These are phyloP conservation scores for Podarcis muralis DNA, from an alignment of 2,113 vertebrate genomes.

Conservation along the genomic window DNA sequence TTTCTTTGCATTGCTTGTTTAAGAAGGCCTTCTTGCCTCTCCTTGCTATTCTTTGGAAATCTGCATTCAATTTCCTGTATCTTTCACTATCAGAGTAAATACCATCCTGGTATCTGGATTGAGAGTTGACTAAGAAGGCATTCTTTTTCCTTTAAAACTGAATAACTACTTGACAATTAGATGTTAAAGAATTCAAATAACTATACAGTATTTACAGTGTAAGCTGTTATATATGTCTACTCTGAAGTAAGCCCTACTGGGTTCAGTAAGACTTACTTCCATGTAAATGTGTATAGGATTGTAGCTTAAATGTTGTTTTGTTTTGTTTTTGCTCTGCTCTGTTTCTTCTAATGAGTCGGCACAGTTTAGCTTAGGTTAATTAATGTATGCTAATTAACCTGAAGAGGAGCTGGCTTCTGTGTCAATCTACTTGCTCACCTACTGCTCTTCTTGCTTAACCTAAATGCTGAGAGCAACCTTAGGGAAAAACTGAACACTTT, in stretches of 20 bases:
- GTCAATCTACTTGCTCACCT: slow-evolving; percentile 10
- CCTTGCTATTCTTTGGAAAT: too few relatives aligned
- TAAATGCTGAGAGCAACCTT: neutral
- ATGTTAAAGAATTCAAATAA: neutral
- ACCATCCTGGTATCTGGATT: neutral
- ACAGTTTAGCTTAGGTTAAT: slow-evolving; percentile 21
- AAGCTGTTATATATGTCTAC: neutral
- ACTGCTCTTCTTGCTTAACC: slow-evolving; percentile 1
- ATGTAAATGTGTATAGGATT: neutral
- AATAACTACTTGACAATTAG: neutral
- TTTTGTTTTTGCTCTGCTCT: neutral
- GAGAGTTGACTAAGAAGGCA: neutral
- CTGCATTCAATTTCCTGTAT: too few relatives aligned
- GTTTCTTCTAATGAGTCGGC: slow-evolving; percentile 10
- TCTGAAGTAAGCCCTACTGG: neutral
- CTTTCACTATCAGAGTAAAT: neutral
- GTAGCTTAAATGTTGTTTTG: neutral
- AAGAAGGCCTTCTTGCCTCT: too few relatives aligned
- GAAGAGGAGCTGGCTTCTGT: neutral
- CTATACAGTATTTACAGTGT: neutral
- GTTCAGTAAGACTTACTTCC: neutral
- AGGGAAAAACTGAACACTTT: neutral
- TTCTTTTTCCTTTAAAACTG: neutral
- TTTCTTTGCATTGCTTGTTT: too few relatives aligned
- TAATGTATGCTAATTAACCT: slow-evolving; percentile 17